These are phyloP conservation scores for Plectropomus leopardus DNA, from an alignment of 2,113 vertebrate species.

Conservation along the genomic window DNA sequence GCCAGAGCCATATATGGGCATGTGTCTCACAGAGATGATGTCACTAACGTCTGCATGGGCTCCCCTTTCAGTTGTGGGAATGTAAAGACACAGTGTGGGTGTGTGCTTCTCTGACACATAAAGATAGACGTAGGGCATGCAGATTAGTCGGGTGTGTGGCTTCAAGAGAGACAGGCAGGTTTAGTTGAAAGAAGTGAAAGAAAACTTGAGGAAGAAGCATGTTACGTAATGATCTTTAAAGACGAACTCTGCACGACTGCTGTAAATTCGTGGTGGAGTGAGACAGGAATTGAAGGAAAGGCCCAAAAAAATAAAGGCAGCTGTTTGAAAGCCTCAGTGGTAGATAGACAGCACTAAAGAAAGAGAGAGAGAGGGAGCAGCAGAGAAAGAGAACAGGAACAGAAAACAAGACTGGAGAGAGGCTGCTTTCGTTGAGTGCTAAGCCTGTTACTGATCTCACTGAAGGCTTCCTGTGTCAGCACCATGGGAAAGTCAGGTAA, in stretches of 20 bases:
- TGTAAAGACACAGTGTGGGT: slow-evolving; percentile 44
- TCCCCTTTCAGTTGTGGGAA: slow-evolving; percentile 58
- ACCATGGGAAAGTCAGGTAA: slow-evolving; percentile 87
- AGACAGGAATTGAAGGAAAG: not conserved
- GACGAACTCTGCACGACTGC: slow-evolving; percentile 27
- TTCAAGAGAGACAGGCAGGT: not conserved
- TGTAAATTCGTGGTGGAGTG: slow-evolving; percentile 6
- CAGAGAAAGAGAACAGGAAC: slow-evolving; percentile 12
- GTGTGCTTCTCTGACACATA: slow-evolving; percentile 35
- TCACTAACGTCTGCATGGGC: slow-evolving; percentile 59
- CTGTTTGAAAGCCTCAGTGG: slow-evolving; percentile 37
- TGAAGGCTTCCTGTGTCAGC: slow-evolving; percentile 55
- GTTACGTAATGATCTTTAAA: slow-evolving; percentile 16
- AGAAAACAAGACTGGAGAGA: slow-evolving; percentile 21
- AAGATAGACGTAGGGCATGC: slow-evolving; percentile 13
- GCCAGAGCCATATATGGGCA: slow-evolving; percentile 72
- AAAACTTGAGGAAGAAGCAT: slow-evolving; percentile 8
- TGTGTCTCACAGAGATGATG: slow-evolving; percentile 78
- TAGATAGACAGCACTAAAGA: not conserved
- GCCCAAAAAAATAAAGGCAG: slow-evolving; percentile 30
- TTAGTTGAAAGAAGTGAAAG: slow-evolving; percentile 17
- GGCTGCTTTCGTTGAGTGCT: slow-evolving; percentile 22
- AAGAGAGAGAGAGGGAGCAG: slow-evolving; percentile 22
- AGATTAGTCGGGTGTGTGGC: slow-evolving; percentile 12
- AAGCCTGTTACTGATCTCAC: slow-evolving; percentile 27